Conservation (phyloP, 1,140 invertebrate species). For the Lasaia peninsularis region DNA sequence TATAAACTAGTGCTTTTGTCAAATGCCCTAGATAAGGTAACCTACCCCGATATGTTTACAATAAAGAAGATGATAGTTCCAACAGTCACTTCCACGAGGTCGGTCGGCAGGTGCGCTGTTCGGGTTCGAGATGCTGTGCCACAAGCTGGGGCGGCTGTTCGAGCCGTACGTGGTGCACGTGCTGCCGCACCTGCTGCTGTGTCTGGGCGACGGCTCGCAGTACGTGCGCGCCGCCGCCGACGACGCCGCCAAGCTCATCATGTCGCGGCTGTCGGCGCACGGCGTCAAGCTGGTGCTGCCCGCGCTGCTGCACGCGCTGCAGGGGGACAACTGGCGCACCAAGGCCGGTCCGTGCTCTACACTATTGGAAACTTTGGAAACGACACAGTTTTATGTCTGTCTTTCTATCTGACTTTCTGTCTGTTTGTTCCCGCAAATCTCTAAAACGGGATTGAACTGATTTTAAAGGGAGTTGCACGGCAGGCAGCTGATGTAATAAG, state of each 20-base stretch:
- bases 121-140: conserved; percentile 98
- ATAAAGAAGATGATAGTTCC: too few species aligned
- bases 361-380: too few species aligned
- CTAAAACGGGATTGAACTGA: too few species aligned
- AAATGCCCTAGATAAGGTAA: too few species aligned
- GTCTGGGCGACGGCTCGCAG: conserved; percentile 96
- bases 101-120: conserved; percentile 88
- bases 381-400: too few species aligned
- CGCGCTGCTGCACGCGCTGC: conserved; percentile 93
- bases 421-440: background rate
- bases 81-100: too few species aligned
- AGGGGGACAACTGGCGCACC: conserved; percentile 99
- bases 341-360: conserved; percentile 94
- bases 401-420: background rate
- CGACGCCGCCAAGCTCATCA: conserved; percentile 96
- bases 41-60: too few species aligned
- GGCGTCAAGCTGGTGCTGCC: conserved; percentile 97
- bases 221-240: conserved; percentile 95
- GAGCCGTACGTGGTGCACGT: conserved; percentile 99
- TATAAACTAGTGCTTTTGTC: too few species aligned
- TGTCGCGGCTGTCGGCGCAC: conserved; percentile 97
- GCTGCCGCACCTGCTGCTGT: conserved; percentile 94
- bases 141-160: conserved; percentile 95
- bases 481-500: too few species aligned
- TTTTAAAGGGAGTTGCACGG: too few species aligned